A percentile compares a stretch with the other conserved stretches of the same genome.
Evolutionary conservation across 1,140 invertebrate genomes (phyloP).

Genomic region (Pseudomyrmex flavicornis): DNA sequence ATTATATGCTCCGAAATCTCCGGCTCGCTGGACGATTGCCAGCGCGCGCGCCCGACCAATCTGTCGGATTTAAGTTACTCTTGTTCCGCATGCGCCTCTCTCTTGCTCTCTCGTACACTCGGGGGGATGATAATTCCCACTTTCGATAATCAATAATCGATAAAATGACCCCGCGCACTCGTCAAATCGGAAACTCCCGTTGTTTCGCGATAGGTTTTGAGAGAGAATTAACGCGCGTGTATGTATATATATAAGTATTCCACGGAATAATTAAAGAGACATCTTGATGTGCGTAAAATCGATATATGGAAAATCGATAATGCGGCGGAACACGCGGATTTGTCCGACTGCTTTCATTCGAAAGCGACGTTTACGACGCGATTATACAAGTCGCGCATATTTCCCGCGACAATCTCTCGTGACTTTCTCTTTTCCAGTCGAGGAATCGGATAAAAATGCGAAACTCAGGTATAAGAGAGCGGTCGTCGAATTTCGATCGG

Average conservation of each 20-base stretch:
- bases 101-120: background rate
- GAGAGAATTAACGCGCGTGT: background rate
- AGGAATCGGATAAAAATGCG: conserved; percentile 21
- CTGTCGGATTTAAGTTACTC: conserved; percentile 66
- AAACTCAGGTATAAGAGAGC: background rate
- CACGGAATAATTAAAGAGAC: background rate
- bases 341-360: background rate
- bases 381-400: background rate
- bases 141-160: background rate
- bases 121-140: conserved; percentile 54
- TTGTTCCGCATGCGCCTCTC: conserved; percentile 23
- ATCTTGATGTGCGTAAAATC: background rate
- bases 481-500: background rate
- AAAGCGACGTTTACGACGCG: background rate
- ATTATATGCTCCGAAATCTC: conserved; percentile 30
- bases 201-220: background rate
- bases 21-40: conserved; percentile 61
- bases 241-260: background rate
- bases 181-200: background rate
- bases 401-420: conserved; percentile 1
- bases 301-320: conserved; percentile 11
- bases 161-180: background rate
- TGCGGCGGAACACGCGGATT: background rate
- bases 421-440: conserved; percentile 36
- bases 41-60: conserved; percentile 66